Evolutionary conservation across 2,797 vertebrate genomes (phyloP).

Genomic region (Epinephelus coioides): DNA sequence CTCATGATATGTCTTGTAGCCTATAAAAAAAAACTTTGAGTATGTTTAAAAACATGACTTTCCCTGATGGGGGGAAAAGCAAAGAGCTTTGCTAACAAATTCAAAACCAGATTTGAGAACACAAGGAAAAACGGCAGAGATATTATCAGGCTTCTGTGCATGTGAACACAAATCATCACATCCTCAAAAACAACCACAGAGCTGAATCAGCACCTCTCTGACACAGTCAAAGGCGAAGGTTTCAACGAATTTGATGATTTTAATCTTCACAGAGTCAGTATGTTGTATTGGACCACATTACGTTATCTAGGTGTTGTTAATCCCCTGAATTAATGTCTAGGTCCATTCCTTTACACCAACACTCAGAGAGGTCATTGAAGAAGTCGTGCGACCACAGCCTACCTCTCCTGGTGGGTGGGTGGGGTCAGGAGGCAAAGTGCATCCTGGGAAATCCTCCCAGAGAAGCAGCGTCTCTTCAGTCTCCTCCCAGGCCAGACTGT

Average conservation of each 20-base stretch:
- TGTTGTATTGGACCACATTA: background rate
- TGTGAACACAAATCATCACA: background rate
- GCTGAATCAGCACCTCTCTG: background rate
- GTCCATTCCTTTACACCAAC: background rate
- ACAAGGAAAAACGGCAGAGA: background rate
- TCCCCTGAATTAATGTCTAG: background rate
- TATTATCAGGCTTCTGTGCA: background rate
- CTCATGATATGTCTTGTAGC: no score
- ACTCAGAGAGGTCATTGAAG: background rate
- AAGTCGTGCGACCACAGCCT: constrained; percentile 26
- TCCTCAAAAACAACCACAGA: no score
- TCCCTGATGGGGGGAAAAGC: no score
- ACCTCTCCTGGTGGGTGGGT: constrained; percentile 91
- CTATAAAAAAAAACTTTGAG: no score
- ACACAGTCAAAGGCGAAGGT: background rate
- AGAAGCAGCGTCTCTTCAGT: constrained; percentile 96
- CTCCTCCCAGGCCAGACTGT: constrained; percentile 98
- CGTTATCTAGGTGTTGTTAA: background rate
- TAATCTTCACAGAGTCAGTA: no score
- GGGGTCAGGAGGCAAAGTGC: constrained; percentile 90
- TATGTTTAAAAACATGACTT: no score
- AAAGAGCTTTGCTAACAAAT: background rate
- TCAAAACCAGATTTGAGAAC: background rate
- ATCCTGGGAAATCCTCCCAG: constrained; percentile 98
- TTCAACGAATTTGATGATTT: background rate